Percentiles rank a stretch among this genome's conserved stretches.
These are phyloP conservation scores for Drosophila bipectinata DNA, from an alignment of 1,140 invertebrate genomes.

Conservation along the genomic window DNA sequence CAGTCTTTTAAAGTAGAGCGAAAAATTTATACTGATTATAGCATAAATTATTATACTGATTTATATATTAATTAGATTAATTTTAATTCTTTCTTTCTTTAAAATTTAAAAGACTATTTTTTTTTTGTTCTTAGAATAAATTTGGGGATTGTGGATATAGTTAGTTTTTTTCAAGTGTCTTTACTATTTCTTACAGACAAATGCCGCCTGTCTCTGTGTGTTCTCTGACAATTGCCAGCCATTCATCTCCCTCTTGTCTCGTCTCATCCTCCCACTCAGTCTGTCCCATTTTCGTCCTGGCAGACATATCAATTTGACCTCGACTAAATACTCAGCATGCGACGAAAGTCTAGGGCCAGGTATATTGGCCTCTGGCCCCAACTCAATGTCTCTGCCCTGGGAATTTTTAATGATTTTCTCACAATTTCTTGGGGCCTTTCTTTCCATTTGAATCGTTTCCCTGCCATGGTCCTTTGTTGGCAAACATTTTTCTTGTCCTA, in stretches of 20 bases:
- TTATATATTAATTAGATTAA: background rate
- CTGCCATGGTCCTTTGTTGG: slow-evolving; percentile 60
- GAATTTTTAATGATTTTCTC: slow-evolving; percentile 78
- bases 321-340: slow-evolving; percentile 65
- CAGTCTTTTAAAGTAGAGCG: background rate
- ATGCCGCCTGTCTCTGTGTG: slow-evolving; percentile 7
- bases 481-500: slow-evolving; percentile 80
- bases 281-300: slow-evolving; percentile 37
- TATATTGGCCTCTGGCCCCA: slow-evolving; percentile 37
- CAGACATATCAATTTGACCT: slow-evolving; percentile 74
- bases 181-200: slow-evolving; percentile 7
- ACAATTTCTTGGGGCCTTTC: slow-evolving; percentile 49
- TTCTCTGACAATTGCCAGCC: slow-evolving; percentile 32
- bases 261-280: slow-evolving; percentile 10
- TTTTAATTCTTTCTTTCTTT: background rate
- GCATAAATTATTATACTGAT: too few relatives aligned
- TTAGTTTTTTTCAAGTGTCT: background rate
- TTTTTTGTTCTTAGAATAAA: background rate
- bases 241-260: slow-evolving; percentile 35
- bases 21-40: background rate
- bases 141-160: background rate
- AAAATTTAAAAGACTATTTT: background rate
- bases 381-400: slow-evolving; percentile 44
- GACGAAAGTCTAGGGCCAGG: slow-evolving; percentile 45
- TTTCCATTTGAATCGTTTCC: slow-evolving; percentile 35